Base-by-base conservation (phyloP, 2,797 vertebrate species). In the Adrianichthys oophorus region DNA sequence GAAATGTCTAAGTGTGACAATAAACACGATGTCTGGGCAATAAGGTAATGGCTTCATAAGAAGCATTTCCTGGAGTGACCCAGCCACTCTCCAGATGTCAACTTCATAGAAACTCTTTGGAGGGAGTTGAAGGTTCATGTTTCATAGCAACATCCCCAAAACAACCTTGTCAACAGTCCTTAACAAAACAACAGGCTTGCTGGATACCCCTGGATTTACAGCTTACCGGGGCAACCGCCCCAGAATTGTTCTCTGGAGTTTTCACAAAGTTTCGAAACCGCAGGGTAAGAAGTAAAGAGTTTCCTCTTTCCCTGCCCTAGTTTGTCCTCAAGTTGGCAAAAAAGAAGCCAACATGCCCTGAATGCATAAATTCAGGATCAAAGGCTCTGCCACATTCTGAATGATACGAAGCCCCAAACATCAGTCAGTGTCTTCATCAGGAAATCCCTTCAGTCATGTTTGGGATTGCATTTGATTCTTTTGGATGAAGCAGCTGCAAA, bases 351-450 rank as follows among this genome's bases (percentile, higher is more conserved):
- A 40, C 61, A 44, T 14, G 15, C 18, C 16, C 52, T 63, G 52
- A 63, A 63, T 63, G 26, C 46, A 63, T 56, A 49, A 43, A 15
- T 24, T 37, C n/a, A 41, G 15, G 61, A 56, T 56, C 61, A 64
- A 64, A 64, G 53, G 21, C 41, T 21, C 14, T 37, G 32, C 8
- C 32, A 37, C 10, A 37, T 37, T 3, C 32, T 37, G 32, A 32
- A 37, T 12, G 3, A 18, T 23, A 7, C 23, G 6, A 4, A 50
- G 24, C 40, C 16, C 6, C 16, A 15, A 48, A 17, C n/a, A 37
- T 41, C 16, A 16, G 5, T 17, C 23, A 16, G 7, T 17, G 17
- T 18, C 16, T 1, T 7, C 40, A 0, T 6, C 19, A 4, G 10
- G 4, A 14, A 18, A 12, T 37, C 13, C 10, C 3, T 47, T 16